A percentile compares a stretch with the other conserved stretches of the same genome.
Evolutionary conservation across 2,888 invertebrate genomes (phyloP).

Genomic region (Acleris sparsana): DNA sequence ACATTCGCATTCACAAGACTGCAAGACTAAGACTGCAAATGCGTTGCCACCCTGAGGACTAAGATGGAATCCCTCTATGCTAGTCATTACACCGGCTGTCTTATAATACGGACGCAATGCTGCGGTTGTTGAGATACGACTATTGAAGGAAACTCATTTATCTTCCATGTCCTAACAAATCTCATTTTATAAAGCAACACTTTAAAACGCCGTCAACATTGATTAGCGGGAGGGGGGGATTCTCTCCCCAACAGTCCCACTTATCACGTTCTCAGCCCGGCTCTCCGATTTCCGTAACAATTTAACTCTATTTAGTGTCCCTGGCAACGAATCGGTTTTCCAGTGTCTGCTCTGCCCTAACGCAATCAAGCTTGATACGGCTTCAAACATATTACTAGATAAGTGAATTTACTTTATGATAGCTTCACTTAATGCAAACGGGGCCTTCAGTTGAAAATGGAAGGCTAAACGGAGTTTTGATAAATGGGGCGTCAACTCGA

Average conservation of each 20-base stretch:
- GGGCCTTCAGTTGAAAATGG: no score
- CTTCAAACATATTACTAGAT: constrained; percentile 32
- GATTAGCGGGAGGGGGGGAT: constrained; percentile 12
- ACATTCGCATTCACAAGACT: no score
- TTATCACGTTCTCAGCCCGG: neutral
- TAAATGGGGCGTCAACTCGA: no score
- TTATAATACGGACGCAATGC: no score
- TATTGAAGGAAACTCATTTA: neutral
- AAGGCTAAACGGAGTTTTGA: no score
- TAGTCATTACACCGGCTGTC: no score
- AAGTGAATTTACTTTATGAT: no score
- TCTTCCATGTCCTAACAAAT: neutral
- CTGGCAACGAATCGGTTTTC: neutral
- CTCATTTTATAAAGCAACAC: constrained; percentile 11
- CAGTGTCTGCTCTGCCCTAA: constrained; percentile 10
- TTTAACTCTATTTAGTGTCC: neutral
- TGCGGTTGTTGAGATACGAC: no score
- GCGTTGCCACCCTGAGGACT: no score
- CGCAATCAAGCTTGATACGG: constrained; percentile 28
- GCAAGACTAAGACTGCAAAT: no score
- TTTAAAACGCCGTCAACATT: constrained; percentile 7
- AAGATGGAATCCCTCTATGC: no score
- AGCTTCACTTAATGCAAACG: no score
- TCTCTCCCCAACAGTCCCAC: neutral
- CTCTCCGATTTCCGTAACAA: neutral